Base-by-base conservation (phyloP, 1,140 invertebrate genomes). In the Amyelois transitella region DNA sequence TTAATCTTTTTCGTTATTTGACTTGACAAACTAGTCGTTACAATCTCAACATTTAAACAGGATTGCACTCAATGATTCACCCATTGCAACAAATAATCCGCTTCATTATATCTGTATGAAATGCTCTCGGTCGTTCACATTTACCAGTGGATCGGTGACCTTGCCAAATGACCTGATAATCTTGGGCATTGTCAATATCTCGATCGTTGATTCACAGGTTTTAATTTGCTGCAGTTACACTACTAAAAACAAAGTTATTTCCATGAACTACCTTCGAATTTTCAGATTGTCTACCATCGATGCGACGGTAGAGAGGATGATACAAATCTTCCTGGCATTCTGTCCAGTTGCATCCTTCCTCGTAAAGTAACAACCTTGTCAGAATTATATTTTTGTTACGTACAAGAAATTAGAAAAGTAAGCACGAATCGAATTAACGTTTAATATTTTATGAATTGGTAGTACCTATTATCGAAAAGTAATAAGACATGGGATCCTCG, bases 91-190 rank as follows among this genome's bases (percentile, higher is more conserved):
- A 32, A 32, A 32, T 32, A 10, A 32, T 32, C 2, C 3, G 10
- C 8, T 2, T 10, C 10, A 10, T 32, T 32, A 32, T 32, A 32
- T 32, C 7, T 28, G 25, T 28, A 28, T 28, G 25, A 28, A 28
- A 14, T 21, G 44, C 43, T 52, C 44, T 50, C 45, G 47, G 51
- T 56, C 54, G 54, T 58, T 58, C 56, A 53, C 56, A 51, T 52
- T 38, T 25, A 24, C 47, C 22, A 22, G 18, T 21, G 22, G 18
- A 47, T 57, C 52, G 55, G 4, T 24, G 44, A 52, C 56, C 56
- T 58, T 52, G 55, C 32, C 32, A 38, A 38, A 14, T 38, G 32
- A 38, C 32, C 32, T 12, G 32, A 38, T 38, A 38, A 38, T 38
- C 32, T 38, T 14, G n/a, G 17, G 32, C 12, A 38, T 38, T 38